Conservation (phyloP, 2,888 invertebrate genomes). For the Mythimna impura region DNA sequence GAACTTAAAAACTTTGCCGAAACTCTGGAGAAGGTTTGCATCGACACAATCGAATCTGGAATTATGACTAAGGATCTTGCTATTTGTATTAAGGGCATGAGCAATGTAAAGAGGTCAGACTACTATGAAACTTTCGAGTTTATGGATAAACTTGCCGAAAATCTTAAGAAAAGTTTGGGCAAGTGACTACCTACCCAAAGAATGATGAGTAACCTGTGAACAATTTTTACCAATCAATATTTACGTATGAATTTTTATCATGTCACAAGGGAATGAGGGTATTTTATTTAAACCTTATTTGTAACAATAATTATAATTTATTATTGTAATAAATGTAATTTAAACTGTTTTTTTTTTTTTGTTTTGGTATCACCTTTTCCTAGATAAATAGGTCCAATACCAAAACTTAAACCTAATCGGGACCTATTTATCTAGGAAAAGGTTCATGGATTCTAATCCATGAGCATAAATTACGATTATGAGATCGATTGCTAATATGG, state of each 20-base stretch:
- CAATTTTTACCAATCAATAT: slow-evolving; percentile 60
- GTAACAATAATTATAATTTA: slow-evolving; percentile 80
- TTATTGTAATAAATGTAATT: slow-evolving; percentile 70
- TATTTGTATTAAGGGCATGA: slow-evolving; percentile 98
- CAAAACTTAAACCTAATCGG: no score
- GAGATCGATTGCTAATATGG: not conserved
- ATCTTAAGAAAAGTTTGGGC: slow-evolving; percentile 92
- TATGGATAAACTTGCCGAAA: slow-evolving; percentile 98
- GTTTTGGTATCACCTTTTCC: slow-evolving; percentile 28
- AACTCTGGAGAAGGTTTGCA: slow-evolving; percentile 96
- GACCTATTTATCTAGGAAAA: no score
- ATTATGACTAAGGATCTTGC: slow-evolving; percentile 99
- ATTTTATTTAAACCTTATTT: slow-evolving; percentile 71
- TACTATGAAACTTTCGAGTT: slow-evolving; percentile 99
- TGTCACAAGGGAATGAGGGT: slow-evolving; percentile 78
- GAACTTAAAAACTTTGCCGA: slow-evolving; percentile 95
- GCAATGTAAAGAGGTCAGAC: slow-evolving; percentile 93
- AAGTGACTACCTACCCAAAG: slow-evolving; percentile 85
- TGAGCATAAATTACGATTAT: not conserved
- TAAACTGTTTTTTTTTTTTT: slow-evolving; percentile 46
- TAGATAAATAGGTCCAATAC: not conserved
- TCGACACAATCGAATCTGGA: slow-evolving; percentile 98
- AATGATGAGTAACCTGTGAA: slow-evolving; percentile 78
- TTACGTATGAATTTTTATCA: slow-evolving; percentile 63
- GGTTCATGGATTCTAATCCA: no score